Evolutionary conservation across 2,113 vertebrate species (phyloP).

Genomic region (Mohoua ochrocephala): DNA sequence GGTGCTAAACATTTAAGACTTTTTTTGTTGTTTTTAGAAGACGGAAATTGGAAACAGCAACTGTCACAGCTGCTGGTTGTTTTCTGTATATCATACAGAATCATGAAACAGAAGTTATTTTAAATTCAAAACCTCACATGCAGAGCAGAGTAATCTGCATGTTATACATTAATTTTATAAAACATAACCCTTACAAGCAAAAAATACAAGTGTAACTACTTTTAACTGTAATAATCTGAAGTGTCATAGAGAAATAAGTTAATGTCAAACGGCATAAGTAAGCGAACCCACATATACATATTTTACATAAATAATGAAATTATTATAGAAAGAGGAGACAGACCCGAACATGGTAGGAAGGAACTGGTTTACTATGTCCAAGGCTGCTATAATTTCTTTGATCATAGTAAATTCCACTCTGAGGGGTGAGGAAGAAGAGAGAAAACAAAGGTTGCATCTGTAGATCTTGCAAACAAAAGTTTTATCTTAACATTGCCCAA

Average conservation of each 20-base stretch:
- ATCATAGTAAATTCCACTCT: conserved; percentile 92
- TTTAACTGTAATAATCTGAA: background rate
- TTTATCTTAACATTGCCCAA: background rate
- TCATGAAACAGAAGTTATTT: background rate
- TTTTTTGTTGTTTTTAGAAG: background rate
- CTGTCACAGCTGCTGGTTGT: background rate
- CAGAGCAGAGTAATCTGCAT: background rate
- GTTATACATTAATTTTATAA: background rate
- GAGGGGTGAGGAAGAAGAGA: conserved; percentile 28
- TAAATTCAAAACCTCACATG: background rate
- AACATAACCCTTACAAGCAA: background rate
- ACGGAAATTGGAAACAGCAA: background rate
- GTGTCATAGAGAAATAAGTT: background rate
- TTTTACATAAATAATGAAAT: background rate
- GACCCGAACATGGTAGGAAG: conserved; percentile 69
- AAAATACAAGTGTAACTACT: background rate
- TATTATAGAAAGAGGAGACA: conserved; percentile 36
- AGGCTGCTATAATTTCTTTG: conserved; percentile 92
- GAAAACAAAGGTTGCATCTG: background rate
- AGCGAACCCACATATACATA: background rate
- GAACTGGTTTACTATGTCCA: conserved; percentile 79
- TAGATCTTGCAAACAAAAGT: background rate
- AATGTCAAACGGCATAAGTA: background rate
- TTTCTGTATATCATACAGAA: background rate
- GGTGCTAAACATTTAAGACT: background rate